These are phyloP conservation scores for Crotalus tigris DNA, from an alignment of 2,113 vertebrate species.

Conservation along the genomic window DNA sequence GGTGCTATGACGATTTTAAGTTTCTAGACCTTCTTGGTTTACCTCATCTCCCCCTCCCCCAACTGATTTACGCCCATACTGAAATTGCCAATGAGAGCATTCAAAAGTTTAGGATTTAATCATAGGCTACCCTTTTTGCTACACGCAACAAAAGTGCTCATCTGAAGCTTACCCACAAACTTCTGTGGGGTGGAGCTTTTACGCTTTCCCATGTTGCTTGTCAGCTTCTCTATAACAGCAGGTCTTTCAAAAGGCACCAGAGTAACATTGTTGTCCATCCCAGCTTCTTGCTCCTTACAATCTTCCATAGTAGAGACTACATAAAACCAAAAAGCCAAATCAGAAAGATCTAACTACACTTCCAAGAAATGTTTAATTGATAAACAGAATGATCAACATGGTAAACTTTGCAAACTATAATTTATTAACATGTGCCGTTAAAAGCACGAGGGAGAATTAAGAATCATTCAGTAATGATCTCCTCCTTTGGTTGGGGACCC, in stretches of 20 bases:
- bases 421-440: neutral
- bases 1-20: neutral
- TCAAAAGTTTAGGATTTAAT: neutral
- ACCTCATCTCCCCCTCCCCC: neutral
- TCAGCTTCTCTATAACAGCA: constrained; percentile 94
- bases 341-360: constrained; percentile 63
- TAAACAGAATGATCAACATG: constrained; percentile 34
- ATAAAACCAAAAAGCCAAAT: constrained; percentile 70
- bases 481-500: neutral
- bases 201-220: constrained; percentile 93
- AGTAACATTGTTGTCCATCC: constrained; percentile 84
- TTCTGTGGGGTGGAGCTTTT: constrained; percentile 99
- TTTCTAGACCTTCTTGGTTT: neutral
- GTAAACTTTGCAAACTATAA: constrained; percentile 22
- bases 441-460: neutral
- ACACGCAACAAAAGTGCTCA: constrained; percentile 53
- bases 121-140: neutral
- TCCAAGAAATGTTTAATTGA: constrained; percentile 30
- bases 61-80: neutral
- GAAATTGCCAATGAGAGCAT: neutral
- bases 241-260: constrained; percentile 91
- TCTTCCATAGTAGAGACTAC: constrained; percentile 81
- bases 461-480: neutral
- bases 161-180: constrained; percentile 91
- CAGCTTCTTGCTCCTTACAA: constrained; percentile 84